phyloP scores from a whole-genome alignment of 2,113 vertebrate species.

The Apus apus region DNA sequence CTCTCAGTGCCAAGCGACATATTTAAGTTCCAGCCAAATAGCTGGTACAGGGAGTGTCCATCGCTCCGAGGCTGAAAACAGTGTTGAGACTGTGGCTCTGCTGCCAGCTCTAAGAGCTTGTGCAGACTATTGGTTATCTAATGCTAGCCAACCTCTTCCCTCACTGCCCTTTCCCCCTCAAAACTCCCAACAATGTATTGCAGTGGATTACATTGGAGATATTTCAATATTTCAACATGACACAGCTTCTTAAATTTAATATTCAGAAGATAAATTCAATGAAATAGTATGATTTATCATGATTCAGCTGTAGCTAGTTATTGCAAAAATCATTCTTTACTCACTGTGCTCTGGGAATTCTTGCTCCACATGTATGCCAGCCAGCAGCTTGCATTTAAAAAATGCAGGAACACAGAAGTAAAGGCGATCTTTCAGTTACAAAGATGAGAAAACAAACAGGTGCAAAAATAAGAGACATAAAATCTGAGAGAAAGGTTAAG shows the following conservation, averaged over 20 bases:
- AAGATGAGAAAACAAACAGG: background rate
- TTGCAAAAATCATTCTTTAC: conserved; percentile 44
- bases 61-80: conserved; percentile 40
- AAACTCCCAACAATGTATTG: conserved; percentile 24
- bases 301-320: conserved; percentile 23
- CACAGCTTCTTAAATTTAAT: conserved; percentile 53
- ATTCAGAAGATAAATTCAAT: conserved; percentile 61
- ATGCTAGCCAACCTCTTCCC: conserved; percentile 16
- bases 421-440: background rate
- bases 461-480: background rate
- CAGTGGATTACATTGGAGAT: conserved; percentile 11
- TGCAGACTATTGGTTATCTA: conserved; percentile 25
- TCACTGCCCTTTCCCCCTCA: conserved; percentile 9
- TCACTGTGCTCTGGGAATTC: background rate
- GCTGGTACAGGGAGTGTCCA: conserved; percentile 58
- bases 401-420: background rate
- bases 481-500: background rate
- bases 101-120: conserved; percentile 6
- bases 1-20: conserved; percentile 50
- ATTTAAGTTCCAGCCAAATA: conserved; percentile 64
- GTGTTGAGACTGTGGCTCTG: background rate
- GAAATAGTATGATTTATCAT: conserved; percentile 60
- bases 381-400: background rate
- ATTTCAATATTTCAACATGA: conserved; percentile 61
- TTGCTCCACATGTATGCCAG: background rate